These are phyloP conservation scores for Zeuzera pyrina DNA, from an alignment of 2,888 invertebrate genomes.

Conservation along the genomic window DNA sequence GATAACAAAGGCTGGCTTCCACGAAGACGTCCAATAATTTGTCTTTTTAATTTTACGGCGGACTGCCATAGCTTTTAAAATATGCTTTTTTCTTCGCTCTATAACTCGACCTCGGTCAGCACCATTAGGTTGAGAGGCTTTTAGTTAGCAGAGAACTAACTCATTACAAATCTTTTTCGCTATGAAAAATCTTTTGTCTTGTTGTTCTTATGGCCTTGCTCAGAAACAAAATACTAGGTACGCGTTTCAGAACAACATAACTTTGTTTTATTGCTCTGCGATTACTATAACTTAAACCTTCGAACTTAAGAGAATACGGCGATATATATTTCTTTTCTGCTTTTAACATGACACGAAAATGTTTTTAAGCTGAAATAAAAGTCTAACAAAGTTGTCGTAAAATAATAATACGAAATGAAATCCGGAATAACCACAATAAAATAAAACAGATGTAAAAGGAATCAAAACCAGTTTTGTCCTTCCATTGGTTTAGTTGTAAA, in stretches of 20 bases:
- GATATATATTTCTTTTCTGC: too few species aligned
- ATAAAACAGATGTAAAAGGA: constrained; percentile 55
- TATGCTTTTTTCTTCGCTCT: constrained; percentile 43
- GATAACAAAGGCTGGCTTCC: constrained; percentile 71
- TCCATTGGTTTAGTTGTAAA: constrained; percentile 67
- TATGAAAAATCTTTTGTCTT: constrained; percentile 60
- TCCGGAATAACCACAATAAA: constrained; percentile 56
- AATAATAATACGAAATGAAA: constrained; percentile 59
- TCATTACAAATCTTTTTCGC: constrained; percentile 53
- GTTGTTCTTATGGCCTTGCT: constrained; percentile 56
- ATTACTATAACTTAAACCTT: too few species aligned
- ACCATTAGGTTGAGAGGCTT: constrained; percentile 57
- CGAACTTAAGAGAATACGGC: too few species aligned
- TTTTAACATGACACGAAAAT: too few species aligned
- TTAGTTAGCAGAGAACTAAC: too few species aligned
- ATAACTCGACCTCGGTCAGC: constrained; percentile 49
- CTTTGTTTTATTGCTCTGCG: neutral
- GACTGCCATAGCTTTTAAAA: constrained; percentile 66
- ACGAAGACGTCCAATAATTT: constrained; percentile 72
- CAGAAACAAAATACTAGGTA: constrained; percentile 29
- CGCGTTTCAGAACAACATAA: neutral
- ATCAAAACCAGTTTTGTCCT: constrained; percentile 58
- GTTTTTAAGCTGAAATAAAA: constrained; percentile 23
- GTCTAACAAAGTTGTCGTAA: constrained; percentile 46
- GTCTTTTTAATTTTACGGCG: constrained; percentile 72